phyloP scores from a whole-genome alignment of 2,113 vertebrate species.

The Crocuta crocuta region DNA sequence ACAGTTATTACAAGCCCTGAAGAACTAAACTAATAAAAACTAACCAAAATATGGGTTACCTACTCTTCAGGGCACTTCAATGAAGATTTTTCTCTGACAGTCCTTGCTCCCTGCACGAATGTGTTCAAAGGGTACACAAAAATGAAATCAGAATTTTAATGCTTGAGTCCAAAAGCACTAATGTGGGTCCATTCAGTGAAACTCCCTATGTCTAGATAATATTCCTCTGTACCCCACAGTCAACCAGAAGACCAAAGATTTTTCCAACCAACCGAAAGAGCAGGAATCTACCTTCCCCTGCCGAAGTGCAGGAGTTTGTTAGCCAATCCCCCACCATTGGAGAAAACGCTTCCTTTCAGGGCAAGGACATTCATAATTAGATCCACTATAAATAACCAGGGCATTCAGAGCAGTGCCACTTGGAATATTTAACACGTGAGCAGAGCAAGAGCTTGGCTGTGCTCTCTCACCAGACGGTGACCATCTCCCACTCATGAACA shows the following conservation, averaged over 20 bases:
- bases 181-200: background rate
- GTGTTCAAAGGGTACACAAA: background rate
- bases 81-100: background rate
- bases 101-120: background rate
- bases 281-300: background rate
- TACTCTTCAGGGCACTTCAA: background rate
- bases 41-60: background rate
- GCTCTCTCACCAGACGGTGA: background rate
- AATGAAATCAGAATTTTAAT: background rate
- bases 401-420: background rate
- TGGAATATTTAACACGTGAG: background rate
- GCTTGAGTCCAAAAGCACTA: background rate
- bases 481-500: background rate
- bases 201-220: background rate
- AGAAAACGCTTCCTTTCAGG: background rate
- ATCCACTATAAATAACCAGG: constrained; percentile 30
- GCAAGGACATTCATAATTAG: constrained; percentile 29
- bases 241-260: background rate
- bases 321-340: background rate
- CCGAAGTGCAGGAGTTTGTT: background rate
- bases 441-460: background rate
- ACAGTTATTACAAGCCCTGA: background rate
- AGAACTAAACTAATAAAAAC: background rate
- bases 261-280: background rate
- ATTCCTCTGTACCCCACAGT: no score